Conservation (phyloP, 2,888 invertebrate genomes). For the Chironomus riparius region DNA sequence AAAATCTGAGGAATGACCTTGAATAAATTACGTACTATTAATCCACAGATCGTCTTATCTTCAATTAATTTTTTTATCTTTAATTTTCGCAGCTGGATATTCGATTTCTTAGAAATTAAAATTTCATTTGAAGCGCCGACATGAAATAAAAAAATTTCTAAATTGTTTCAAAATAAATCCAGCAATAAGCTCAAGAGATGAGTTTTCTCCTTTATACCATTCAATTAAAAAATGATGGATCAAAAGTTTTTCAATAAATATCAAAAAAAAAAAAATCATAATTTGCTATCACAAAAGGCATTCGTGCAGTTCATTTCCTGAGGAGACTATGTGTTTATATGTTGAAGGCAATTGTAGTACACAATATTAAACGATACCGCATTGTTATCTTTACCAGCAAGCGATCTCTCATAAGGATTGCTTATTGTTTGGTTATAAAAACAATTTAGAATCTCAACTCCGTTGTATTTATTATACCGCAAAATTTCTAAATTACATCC, state of each 20-base stretch:
- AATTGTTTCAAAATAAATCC: no score
- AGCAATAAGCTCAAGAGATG: background rate
- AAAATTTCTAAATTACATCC: conserved; percentile 19
- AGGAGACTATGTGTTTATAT: background rate
- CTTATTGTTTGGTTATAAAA: background rate
- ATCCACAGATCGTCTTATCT: background rate
- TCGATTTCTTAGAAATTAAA: background rate
- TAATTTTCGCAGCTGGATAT: background rate
- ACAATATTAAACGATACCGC: background rate
- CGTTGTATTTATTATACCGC: background rate
- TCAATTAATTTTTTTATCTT: background rate
- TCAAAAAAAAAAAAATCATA: background rate
- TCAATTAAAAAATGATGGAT: no score
- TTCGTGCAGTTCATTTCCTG: background rate
- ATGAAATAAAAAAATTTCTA: background rate
- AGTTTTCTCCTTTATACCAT: no score
- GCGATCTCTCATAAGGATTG: background rate
- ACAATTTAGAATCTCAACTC: conserved; percentile 1
- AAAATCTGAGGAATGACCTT: background rate
- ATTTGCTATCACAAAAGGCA: background rate
- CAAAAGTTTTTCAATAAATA: background rate
- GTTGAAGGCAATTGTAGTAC: background rate
- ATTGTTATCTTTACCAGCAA: background rate
- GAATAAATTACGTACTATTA: background rate
- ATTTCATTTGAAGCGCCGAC: background rate